These are phyloP conservation scores for Propsilocerus akamusi DNA, from an alignment of 1,140 invertebrate genomes.

Conservation along the genomic window DNA sequence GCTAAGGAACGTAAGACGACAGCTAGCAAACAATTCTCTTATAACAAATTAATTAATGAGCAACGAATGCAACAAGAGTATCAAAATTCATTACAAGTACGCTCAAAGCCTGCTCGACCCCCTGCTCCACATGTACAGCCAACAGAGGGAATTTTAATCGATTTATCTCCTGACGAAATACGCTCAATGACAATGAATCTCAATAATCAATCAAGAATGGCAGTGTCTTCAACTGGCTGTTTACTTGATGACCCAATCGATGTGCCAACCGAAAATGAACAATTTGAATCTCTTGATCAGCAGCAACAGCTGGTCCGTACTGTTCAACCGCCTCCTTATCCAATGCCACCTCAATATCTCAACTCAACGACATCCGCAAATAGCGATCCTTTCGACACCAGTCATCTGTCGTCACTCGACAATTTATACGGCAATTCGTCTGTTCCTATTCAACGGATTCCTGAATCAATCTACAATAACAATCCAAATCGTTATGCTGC, in stretches of 20 bases:
- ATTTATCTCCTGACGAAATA: slow-evolving; percentile 34
- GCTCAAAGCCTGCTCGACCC: slow-evolving; percentile 26
- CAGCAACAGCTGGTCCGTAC: slow-evolving; percentile 11
- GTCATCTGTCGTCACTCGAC: slow-evolving; percentile 12
- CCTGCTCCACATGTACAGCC: slow-evolving; percentile 27
- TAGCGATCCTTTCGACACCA: slow-evolving; percentile 42
- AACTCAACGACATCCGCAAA: slow-evolving; percentile 2
- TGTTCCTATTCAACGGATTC: neutral
- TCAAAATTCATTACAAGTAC: slow-evolving; percentile 8
- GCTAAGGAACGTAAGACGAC: slow-evolving; percentile 29
- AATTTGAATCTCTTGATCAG: slow-evolving; percentile 7
- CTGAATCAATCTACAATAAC: neutral
- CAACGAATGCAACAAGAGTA: slow-evolving; percentile 9
- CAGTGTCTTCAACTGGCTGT: slow-evolving; percentile 27
- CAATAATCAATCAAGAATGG: slow-evolving; percentile 6
- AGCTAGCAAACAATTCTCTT: slow-evolving; percentile 50
- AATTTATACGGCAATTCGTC: slow-evolving; percentile 11
- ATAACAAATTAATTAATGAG: slow-evolving; percentile 55
- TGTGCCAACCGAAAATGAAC: slow-evolving; percentile 26
- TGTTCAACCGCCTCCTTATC: slow-evolving; percentile 30
- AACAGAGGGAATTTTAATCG: slow-evolving; percentile 34
- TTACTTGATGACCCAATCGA: slow-evolving; percentile 63
- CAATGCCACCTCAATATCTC: slow-evolving; percentile 21
- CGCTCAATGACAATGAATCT: slow-evolving; percentile 7
- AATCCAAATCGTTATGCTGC: neutral